Evolutionary conservation across 1,140 invertebrate genomes (phyloP).

Genomic region (Hormaphis cornu): DNA sequence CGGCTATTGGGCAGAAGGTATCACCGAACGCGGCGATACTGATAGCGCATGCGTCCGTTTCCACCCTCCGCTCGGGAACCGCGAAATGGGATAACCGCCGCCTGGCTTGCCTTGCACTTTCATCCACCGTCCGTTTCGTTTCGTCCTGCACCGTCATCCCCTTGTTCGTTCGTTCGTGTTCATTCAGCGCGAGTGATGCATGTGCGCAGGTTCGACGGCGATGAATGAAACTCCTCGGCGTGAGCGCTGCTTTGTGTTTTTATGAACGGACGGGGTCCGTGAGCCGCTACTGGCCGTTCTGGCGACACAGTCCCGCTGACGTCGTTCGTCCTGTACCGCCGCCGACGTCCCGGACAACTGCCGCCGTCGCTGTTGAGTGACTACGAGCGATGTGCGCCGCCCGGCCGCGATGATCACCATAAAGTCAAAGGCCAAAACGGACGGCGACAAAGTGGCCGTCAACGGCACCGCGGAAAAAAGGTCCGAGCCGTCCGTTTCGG

Average conservation of each 20-base stretch:
- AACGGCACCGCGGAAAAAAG: conserved; percentile 1
- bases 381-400: neutral
- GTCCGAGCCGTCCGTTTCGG: neutral
- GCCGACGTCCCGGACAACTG: too few relatives aligned
- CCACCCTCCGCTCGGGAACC: neutral
- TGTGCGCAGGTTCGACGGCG: conserved; percentile 18
- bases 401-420: conserved; percentile 2
- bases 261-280: conserved; percentile 13
- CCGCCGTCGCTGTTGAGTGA: too few relatives aligned
- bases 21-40: too few relatives aligned
- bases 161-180: too few relatives aligned
- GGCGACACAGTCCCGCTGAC: too few relatives aligned
- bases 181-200: conserved; percentile 5
- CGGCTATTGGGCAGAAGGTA: too few relatives aligned
- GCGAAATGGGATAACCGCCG: conserved; percentile 22
- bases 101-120: neutral
- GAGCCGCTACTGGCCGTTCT: too few relatives aligned
- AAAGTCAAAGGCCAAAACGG: neutral
- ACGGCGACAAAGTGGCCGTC: neutral
- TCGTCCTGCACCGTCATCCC: too few relatives aligned
- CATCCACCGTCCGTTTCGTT: neutral
- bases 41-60: conserved; percentile 32
- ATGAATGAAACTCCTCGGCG: conserved; percentile 26
- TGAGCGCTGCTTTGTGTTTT: conserved; percentile 16
- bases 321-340: too few relatives aligned